Percentiles rank a stretch among this genome's conserved stretches.
Evolutionary conservation across 37 sponge, comb jelly and placozoan species (phyloP).

Genomic region (Cliona cf. orientalis): DNA sequence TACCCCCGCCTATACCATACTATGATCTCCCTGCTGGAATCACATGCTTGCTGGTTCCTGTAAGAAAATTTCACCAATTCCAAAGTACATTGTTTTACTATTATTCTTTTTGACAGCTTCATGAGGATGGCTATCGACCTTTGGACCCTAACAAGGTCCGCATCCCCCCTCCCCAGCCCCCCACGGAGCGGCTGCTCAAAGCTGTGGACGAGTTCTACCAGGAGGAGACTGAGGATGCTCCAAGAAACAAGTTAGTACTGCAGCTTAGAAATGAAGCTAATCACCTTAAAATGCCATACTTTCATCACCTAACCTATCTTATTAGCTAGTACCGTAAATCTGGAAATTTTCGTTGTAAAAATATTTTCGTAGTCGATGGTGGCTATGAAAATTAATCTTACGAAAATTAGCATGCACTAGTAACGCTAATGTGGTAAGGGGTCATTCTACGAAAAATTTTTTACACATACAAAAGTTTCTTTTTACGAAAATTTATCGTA

Average conservation of each 20-base stretch:
- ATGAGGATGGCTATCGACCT: constrained; percentile 78
- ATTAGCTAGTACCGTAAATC: too few relatives aligned
- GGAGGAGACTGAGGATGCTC: constrained; percentile 47
- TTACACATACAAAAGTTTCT: too few relatives aligned
- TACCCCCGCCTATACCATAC: constrained; percentile 82
- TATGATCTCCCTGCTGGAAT: constrained; percentile 98
- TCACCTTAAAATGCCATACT: too few relatives aligned
- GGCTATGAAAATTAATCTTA: too few relatives aligned
- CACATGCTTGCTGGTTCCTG: constrained; percentile 84
- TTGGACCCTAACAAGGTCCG: constrained; percentile 69
- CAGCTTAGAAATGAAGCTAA: too few relatives aligned
- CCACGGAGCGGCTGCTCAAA: constrained; percentile 82
- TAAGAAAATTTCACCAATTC: constrained; percentile 43
- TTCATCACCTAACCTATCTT: not conserved
- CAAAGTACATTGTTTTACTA: too few relatives aligned
- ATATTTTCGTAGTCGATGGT: too few relatives aligned
- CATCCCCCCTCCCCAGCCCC: constrained; percentile 92
- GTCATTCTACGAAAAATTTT: too few relatives aligned
- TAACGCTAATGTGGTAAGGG: too few relatives aligned
- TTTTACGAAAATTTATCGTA: too few relatives aligned
- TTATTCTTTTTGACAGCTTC: constrained; percentile 55
- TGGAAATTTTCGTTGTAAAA: too few relatives aligned
- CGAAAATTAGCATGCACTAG: too few relatives aligned
- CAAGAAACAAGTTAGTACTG: constrained; percentile 17
- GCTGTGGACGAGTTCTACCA: constrained; percentile 96